These are phyloP conservation scores for Procambarus clarkii DNA, from an alignment of 1,140 invertebrate species.

Conservation along the genomic window DNA sequence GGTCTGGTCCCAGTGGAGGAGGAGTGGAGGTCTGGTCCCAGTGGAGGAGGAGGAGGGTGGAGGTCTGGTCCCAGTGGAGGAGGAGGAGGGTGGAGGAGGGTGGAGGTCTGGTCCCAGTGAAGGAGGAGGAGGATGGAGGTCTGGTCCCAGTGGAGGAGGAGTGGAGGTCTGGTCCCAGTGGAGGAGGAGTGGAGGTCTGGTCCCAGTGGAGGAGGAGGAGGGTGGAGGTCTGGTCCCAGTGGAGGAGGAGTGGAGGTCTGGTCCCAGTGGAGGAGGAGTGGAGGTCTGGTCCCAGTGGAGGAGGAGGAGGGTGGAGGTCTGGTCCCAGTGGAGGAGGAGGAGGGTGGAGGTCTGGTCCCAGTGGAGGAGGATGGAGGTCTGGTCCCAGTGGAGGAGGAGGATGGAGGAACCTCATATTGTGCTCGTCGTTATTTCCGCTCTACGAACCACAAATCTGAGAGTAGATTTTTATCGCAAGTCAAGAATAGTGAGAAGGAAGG, in stretches of 20 bases:
- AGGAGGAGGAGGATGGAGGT: too few species aligned
- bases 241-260: not conserved
- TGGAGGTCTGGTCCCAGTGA: too few species aligned
- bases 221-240: not conserved
- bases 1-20: too few species aligned
- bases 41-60: too few species aligned
- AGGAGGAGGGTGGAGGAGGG: too few species aligned
- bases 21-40: too few species aligned
- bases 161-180: too few species aligned
- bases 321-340: not conserved
- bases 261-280: not conserved
- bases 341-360: not conserved
- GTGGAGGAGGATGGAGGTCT: not conserved
- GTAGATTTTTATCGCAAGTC: slow-evolving; percentile 4
- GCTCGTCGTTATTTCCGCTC: slow-evolving; percentile 2
- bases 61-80: too few species aligned
- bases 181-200: too few species aligned
- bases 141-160: too few species aligned
- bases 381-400: not conserved
- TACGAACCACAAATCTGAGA: not conserved
- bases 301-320: not conserved
- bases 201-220: too few species aligned
- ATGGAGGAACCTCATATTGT: slow-evolving; percentile 8
- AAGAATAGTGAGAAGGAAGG: too few species aligned
- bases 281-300: not conserved